Percentiles rank a stretch among this genome's conserved stretches.
Evolutionary conservation across 2,113 vertebrate genomes (phyloP).

Genomic region (Lophochroa leadbeateri): DNA sequence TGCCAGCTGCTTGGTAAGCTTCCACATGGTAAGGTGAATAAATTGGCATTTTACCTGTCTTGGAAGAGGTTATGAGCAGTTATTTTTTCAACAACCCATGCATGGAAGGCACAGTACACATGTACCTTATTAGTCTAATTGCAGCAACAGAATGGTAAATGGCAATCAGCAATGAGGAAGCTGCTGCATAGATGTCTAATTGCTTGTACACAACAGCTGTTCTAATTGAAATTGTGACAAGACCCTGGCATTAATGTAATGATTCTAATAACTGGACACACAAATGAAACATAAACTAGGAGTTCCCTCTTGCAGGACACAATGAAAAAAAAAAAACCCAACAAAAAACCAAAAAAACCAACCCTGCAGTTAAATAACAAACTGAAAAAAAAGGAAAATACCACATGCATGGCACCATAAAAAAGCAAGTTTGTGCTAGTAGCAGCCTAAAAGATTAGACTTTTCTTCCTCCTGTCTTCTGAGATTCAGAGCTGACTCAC

Average conservation of each 20-base stretch:
- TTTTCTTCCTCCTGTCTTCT: neutral
- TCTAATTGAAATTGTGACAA: slow-evolving; percentile 44
- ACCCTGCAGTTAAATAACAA: neutral
- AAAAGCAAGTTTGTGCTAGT: neutral
- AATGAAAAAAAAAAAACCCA: neutral
- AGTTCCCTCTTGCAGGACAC: neutral
- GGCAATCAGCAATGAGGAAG: neutral
- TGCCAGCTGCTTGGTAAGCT: neutral
- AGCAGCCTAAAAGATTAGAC: neutral
- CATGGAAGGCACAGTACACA: neutral
- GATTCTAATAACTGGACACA: slow-evolving; percentile 27
- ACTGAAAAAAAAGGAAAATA: neutral
- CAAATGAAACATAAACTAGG: neutral
- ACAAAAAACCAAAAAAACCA: neutral
- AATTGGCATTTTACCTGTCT: neutral
- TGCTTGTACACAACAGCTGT: slow-evolving; percentile 16
- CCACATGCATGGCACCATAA: accelerated
- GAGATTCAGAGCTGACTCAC: neutral
- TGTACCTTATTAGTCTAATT: slow-evolving; percentile 41
- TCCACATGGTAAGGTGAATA: neutral
- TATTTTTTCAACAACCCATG: neutral
- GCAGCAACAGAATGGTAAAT: neutral
- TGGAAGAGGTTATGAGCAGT: neutral
- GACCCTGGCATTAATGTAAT: slow-evolving; percentile 2
- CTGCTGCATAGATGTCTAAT: slow-evolving; percentile 6